Evolutionary conservation across 2,888 invertebrate genomes (phyloP).

Genomic region (Drosophila anomalata): DNA sequence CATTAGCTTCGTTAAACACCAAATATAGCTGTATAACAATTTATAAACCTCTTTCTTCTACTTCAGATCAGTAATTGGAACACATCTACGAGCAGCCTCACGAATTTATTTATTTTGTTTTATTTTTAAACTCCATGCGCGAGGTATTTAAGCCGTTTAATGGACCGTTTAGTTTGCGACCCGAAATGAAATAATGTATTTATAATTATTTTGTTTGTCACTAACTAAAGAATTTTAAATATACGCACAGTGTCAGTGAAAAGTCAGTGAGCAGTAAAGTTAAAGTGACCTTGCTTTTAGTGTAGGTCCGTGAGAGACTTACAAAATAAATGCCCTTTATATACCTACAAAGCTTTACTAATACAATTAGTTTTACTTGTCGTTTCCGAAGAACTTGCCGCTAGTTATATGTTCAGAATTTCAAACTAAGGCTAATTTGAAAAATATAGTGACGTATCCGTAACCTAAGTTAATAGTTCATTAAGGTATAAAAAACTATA

Average conservation of each 20-base stretch:
- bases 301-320: background rate
- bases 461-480: background rate
- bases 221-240: slow-evolving; percentile 34
- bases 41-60: slow-evolving; percentile 17
- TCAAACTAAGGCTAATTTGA: background rate
- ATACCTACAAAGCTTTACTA: background rate
- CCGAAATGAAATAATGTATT: slow-evolving; percentile 43
- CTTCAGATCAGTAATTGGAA: slow-evolving; percentile 37
- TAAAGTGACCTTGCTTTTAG: background rate
- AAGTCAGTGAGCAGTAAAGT: slow-evolving; percentile 35
- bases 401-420: background rate
- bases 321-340: background rate
- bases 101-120: slow-evolving; percentile 46
- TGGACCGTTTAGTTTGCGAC: slow-evolving; percentile 60
- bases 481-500: background rate
- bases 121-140: slow-evolving; percentile 24
- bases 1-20: background rate
- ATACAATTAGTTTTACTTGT: slow-evolving; percentile 9
- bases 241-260: slow-evolving; percentile 40
- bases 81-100: slow-evolving; percentile 14
- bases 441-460: background rate
- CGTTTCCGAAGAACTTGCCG: background rate
- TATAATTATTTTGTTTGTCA: slow-evolving; percentile 37
- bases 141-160: slow-evolving; percentile 60
- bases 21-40: background rate